phyloP scores from a whole-genome alignment of 2,797 vertebrate species.

The Limosa lapponica region DNA sequence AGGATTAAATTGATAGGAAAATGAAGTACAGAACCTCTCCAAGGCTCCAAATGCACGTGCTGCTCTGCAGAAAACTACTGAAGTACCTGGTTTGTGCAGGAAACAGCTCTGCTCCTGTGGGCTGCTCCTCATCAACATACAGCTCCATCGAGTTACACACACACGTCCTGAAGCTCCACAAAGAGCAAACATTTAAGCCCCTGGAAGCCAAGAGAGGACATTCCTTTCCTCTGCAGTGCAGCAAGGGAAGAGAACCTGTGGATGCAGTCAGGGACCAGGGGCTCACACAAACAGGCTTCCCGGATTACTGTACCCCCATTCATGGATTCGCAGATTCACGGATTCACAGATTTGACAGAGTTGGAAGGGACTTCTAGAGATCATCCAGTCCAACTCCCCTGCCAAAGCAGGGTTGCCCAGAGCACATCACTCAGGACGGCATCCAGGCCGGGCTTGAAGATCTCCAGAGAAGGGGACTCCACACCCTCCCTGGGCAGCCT shows the following conservation, averaged over 20 bases:
- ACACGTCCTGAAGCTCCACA: accelerated
- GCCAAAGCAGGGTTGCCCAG: too few species aligned
- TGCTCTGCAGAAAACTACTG: neutral
- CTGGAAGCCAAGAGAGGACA: neutral
- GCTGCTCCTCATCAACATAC: neutral
- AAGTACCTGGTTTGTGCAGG: neutral
- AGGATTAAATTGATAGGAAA: neutral
- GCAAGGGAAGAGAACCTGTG: neutral
- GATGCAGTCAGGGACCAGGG: neutral
- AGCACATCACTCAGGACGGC: too few species aligned
- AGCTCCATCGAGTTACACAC: too few species aligned
- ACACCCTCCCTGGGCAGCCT: too few species aligned
- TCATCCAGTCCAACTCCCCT: too few species aligned
- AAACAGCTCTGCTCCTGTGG: neutral
- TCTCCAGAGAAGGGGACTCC: too few species aligned
- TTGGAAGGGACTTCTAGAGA: too few species aligned
- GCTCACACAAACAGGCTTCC: neutral
- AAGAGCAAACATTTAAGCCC: neutral
- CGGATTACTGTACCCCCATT: accelerated
- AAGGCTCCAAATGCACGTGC: accelerated
- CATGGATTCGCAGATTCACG: too few species aligned
- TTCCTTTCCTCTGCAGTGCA: neutral
- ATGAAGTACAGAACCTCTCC: neutral
- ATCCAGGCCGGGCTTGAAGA: too few species aligned
- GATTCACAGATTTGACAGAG: too few species aligned